These are phyloP conservation scores for Cheilosia vulpina DNA, from an alignment of 2,888 invertebrate species.

Conservation along the genomic window DNA sequence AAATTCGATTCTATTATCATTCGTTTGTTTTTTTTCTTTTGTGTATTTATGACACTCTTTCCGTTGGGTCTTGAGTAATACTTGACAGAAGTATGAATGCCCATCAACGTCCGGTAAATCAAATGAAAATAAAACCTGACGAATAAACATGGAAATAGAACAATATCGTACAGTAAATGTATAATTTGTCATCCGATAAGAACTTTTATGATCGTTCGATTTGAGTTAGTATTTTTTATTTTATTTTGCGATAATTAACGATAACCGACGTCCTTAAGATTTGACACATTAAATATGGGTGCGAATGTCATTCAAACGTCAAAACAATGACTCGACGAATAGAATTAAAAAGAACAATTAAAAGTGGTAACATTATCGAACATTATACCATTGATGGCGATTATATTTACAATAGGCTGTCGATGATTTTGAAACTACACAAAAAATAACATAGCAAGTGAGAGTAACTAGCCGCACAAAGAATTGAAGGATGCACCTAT, in stretches of 20 bases:
- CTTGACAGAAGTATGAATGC: neutral
- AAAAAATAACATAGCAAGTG: too few species aligned
- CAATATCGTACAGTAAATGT: neutral
- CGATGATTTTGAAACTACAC: too few species aligned
- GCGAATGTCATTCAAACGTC: neutral
- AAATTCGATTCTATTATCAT: too few species aligned
- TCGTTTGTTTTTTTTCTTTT: too few species aligned
- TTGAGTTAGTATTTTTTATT: neutral
- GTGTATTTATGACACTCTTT: too few species aligned
- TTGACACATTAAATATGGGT: neutral
- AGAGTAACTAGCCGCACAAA: too few species aligned
- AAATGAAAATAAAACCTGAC: neutral
- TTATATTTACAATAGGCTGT: too few species aligned
- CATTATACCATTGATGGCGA: too few species aligned
- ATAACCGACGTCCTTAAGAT: neutral
- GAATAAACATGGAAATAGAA: neutral
- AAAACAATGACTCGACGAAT: neutral
- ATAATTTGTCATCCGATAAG: neutral
- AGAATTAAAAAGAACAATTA: neutral
- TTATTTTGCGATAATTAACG: neutral
- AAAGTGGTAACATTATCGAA: too few species aligned
- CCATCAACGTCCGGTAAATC: neutral
- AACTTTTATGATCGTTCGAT: neutral
- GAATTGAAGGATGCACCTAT: too few species aligned
- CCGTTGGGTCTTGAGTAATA: too few species aligned